Evolutionary conservation across 2,797 vertebrate genomes (phyloP), one percentile per base, ranked within the genome.

Genomic region (Pseudomugil tenellus): DNA sequence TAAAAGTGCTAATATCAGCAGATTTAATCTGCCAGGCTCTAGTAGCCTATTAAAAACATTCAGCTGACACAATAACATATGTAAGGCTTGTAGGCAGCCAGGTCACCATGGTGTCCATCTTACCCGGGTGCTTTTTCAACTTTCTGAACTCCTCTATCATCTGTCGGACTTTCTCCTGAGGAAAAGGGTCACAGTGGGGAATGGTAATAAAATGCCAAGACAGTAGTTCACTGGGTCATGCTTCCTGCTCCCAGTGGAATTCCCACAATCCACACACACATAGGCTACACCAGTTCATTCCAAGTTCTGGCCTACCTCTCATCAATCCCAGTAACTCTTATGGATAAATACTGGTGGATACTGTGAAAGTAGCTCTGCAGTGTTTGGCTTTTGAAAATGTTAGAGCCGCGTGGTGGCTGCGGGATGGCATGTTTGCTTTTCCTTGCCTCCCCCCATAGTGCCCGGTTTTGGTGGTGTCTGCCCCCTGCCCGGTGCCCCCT

Each of bases 401-500:
- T 26, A 31, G 67, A 54, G 70, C 55, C 67, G 52, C 28, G 71
- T 0, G 2, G 62, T 62, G 68, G 64, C 67, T 41, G 71, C 21
- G 61, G 62, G 26, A 74, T 41, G 67, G 29, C 57, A 62, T 67
- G 78, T 85, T 85, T 89, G 76, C 62, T 64, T 72, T 71, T 58
- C 59, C 63, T 57, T 4, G 37, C 63, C 76, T 75, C 61, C 77
- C 70, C 79, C 74, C 31, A 54, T 56, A 68, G 79, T 2, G 76
- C 72, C 1, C 57, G 73, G 75, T 85, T 78, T 81, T 81, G 37
- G 81, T 86, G 46, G 65, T 34, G 83, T 77, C 76, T 71, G 76
- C 81, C 74, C 74, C 71, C 81, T 73, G 37, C 69, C 75, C 76
- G 74, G 81, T 91, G 89, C 84, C 86, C 83, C 66, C 76, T 82